Evolutionary conservation across 1,140 invertebrate genomes (phyloP).

Genomic region (Conopomorpha cramerella): DNA sequence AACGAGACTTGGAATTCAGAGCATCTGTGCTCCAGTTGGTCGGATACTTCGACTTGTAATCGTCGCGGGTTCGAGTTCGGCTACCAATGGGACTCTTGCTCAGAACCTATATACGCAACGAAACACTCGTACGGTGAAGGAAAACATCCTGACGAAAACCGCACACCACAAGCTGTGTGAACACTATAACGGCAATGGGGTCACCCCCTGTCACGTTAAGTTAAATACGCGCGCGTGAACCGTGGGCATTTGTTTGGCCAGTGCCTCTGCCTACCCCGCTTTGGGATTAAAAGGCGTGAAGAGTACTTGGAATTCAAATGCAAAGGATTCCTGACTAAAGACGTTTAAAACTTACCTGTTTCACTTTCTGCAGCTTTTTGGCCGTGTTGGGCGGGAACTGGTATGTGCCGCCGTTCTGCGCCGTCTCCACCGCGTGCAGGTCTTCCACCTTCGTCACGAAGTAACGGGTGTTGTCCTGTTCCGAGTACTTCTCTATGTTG

Average conservation of each 20-base stretch:
- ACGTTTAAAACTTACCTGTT: constrained; percentile 34
- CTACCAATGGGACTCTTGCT: background rate
- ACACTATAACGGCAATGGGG: background rate
- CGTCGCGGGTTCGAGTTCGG: background rate
- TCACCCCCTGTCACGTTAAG: background rate
- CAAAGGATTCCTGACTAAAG: no score
- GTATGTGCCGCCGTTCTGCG: constrained; percentile 30
- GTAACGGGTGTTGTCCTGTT: constrained; percentile 27
- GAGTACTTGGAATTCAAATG: no score
- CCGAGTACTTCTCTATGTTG: constrained; percentile 43
- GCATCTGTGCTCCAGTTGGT: no score
- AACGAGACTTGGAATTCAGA: no score
- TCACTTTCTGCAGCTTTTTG: constrained; percentile 47
- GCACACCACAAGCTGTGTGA: background rate
- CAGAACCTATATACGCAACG: background rate
- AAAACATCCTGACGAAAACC: background rate
- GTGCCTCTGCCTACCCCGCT: no score
- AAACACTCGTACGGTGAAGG: background rate
- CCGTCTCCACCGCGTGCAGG: constrained; percentile 31
- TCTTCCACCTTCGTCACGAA: constrained; percentile 44
- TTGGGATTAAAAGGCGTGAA: no score
- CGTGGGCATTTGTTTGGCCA: no score
- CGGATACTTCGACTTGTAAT: no score
- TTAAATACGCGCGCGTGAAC: no score
- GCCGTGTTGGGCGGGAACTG: constrained; percentile 46